phyloP scores from a whole-genome alignment of 1,140 invertebrate species.

The Orius insidiosus region DNA sequence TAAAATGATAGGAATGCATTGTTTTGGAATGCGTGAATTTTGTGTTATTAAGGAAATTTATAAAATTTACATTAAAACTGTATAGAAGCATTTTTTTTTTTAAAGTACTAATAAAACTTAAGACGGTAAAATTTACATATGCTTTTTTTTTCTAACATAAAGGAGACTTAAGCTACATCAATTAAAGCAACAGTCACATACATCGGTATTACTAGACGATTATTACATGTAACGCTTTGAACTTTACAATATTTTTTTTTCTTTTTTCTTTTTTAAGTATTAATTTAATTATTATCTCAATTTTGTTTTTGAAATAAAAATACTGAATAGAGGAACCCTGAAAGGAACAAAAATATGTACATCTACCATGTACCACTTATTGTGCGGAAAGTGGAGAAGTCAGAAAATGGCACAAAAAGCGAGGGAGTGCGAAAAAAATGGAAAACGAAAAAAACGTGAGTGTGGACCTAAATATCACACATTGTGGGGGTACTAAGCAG shows the following conservation, averaged over 20 bases:
- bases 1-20: too few relatives aligned
- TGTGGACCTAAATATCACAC: background rate
- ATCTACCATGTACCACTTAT: too few relatives aligned
- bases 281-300: constrained; percentile 16
- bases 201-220: constrained; percentile 13
- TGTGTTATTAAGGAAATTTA: too few relatives aligned
- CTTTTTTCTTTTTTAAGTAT: background rate
- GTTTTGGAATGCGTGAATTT: too few relatives aligned
- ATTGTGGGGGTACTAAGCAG: background rate
- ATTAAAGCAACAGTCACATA: constrained; percentile 17
- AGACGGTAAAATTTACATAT: background rate
- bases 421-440: background rate
- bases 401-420: background rate
- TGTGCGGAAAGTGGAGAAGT: background rate
- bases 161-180: constrained; percentile 14
- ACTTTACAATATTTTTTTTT: constrained; percentile 10
- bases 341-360: background rate
- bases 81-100: too few relatives aligned
- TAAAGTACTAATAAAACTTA: too few relatives aligned
- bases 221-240: constrained; percentile 7
- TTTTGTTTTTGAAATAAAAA: constrained; percentile 7
- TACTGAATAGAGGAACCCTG: constrained; percentile 13
- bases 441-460: constrained; percentile 3
- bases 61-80: too few relatives aligned
- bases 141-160: constrained; percentile 12